phyloP scores from a whole-genome alignment of 2,888 invertebrate genomes.

The Cephus runcator region DNA sequence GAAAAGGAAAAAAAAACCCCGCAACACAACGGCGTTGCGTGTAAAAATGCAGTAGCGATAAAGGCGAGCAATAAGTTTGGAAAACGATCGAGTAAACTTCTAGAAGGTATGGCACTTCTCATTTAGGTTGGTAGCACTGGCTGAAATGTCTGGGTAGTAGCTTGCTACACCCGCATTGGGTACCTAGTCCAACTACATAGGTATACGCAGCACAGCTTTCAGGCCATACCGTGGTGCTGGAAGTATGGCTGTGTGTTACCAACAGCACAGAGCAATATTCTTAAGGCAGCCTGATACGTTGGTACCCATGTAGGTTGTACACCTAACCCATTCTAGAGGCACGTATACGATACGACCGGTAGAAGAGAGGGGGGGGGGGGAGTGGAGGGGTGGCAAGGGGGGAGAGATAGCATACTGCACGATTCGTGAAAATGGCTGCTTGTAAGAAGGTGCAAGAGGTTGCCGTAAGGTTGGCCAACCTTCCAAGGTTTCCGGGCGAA shows the following conservation, averaged over 20 bases:
- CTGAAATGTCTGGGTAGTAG: background rate
- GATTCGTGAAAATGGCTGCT: too few relatives aligned
- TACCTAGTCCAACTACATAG: too few relatives aligned
- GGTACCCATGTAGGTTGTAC: background rate
- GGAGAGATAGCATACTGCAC: too few relatives aligned
- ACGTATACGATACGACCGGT: background rate
- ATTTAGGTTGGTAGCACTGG: constrained; percentile 1
- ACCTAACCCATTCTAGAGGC: background rate
- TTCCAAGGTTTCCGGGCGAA: too few relatives aligned
- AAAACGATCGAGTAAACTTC: background rate
- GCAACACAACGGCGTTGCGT: too few relatives aligned
- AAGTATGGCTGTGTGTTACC: background rate
- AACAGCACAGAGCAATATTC: constrained; percentile 1
- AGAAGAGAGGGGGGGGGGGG: background rate
- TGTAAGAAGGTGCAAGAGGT: too few relatives aligned
- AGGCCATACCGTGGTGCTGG: background rate
- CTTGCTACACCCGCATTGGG: too few relatives aligned
- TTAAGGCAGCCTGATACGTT: background rate
- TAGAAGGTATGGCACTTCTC: background rate
- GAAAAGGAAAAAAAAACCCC: too few relatives aligned
- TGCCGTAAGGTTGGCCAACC: too few relatives aligned
- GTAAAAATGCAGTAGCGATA: background rate
- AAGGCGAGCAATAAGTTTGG: background rate
- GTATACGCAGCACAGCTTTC: background rate
- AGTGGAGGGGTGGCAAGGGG: background rate